Percentiles rank a stretch among this genome's conserved stretches.
Evolutionary conservation across 1,140 invertebrate species (phyloP).

Genomic region (Heliconius congener): DNA sequence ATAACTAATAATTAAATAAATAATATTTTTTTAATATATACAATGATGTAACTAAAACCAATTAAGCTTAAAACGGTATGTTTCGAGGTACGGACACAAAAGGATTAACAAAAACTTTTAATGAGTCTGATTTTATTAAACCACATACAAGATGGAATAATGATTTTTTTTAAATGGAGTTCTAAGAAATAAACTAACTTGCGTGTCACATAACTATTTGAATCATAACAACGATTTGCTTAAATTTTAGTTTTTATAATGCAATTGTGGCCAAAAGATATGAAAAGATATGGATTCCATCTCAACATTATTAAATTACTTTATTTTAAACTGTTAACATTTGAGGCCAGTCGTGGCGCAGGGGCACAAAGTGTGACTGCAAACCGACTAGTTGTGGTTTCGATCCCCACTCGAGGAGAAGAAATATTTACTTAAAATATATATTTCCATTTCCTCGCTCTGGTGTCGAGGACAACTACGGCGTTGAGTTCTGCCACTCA

Average conservation of each 20-base stretch:
- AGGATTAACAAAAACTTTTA: background rate
- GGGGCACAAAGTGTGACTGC: too few relatives aligned
- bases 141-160: background rate
- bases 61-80: background rate
- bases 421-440: too few relatives aligned
- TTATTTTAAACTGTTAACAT: too few relatives aligned
- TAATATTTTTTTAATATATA: background rate
- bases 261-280: background rate
- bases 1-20: background rate
- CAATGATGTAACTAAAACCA: background rate
- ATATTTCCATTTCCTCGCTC: too few relatives aligned
- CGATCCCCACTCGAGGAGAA: too few relatives aligned
- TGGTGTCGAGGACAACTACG: too few relatives aligned
- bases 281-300: too few relatives aligned
- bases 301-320: too few relatives aligned
- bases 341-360: too few relatives aligned
- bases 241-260: background rate
- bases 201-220: background rate
- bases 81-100: background rate
- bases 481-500: too few relatives aligned
- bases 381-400: too few relatives aligned
- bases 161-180: background rate
- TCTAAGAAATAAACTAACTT: background rate
- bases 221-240: background rate
- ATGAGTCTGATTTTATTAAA: slow-evolving; percentile 8